Conservation (phyloP, 2,113 vertebrate species). For the Trichomycterus rosablanca region DNA sequence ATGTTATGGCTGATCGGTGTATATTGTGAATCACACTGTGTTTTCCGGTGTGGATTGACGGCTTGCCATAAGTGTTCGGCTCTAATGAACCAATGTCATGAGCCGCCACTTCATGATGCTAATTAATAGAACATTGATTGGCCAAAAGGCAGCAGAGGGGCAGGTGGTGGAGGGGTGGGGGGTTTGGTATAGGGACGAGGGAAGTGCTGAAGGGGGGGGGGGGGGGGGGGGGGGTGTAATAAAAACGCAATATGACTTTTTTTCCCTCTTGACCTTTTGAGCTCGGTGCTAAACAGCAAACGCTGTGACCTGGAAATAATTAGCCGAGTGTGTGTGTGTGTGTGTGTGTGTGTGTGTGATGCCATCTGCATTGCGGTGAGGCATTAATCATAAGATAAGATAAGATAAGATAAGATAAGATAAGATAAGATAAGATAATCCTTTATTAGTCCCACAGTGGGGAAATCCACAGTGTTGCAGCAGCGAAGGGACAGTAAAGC, state of each 20-base stretch:
- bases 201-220: constrained; percentile 2
- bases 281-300: background rate
- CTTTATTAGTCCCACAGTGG: no score
- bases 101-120: constrained; percentile 61
- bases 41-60: no score
- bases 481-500: no score
- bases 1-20: no score
- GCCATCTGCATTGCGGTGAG: constrained; percentile 18
- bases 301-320: constrained; percentile 27
- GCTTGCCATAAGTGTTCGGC: constrained; percentile 49
- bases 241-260: constrained; percentile 7
- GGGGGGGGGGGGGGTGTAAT: background rate
- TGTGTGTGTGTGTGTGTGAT: background rate
- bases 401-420: no score
- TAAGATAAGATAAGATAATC: no score
- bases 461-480: no score
- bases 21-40: no score
- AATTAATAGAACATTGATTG: constrained; percentile 71
- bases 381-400: no score
- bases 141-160: constrained; percentile 44
- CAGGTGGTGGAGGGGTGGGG: constrained; percentile 7
- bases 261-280: constrained; percentile 21
- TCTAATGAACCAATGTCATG: constrained; percentile 55
- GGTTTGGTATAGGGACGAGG: background rate
- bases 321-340: background rate